Evolutionary conservation across 2,113 vertebrate genomes (phyloP), one percentile per base, ranked within the genome.

Genomic region (Semicossyphus pulcher): DNA sequence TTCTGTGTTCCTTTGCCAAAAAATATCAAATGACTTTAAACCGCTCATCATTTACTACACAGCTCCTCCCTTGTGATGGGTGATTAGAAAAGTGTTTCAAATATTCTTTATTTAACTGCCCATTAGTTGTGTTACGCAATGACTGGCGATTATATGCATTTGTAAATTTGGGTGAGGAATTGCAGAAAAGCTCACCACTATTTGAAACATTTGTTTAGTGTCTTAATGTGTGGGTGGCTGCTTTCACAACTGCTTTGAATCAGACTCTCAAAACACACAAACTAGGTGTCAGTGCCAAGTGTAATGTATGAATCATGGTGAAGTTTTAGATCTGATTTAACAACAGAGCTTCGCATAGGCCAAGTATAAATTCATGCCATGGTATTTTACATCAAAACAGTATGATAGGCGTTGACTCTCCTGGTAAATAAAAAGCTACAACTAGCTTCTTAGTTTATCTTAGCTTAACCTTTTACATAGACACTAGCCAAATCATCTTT

Each of bases 211-310:
- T 9, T 44, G 48, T 76, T 64, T 56, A 23, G 11, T 11, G 3
- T 64, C 28, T 66, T 58, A 26, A 28, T 68, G 21, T 64, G 64
- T 54, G 76, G 63, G 57, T 65, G 49, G 41, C 10, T 73, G 64
- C 62, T 67, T 74, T 62, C 45, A 56, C 7, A 3, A 12, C 36
- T 60, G n/a, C 10, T 39, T 20, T 10, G 18, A 42, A 0, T 45
- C 7, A 56, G n/a, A 58, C 3, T 20, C 21, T 29, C 37, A 2
- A 42, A 12, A 59, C 23, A 20, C 9, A 51, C 9, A 63, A 60
- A 62, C 51, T 76, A 32, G 29, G 32, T 37, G 20, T 23, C 7
- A 36, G 8, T 61, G 26, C 36, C 49, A 71, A 0, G 4, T 47
- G 44, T 34, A 37, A 49, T 44, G 28, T 64, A 41, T 6, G 34